Base-by-base conservation (phyloP, 2,797 vertebrate genomes). In the Falco columbarius region DNA sequence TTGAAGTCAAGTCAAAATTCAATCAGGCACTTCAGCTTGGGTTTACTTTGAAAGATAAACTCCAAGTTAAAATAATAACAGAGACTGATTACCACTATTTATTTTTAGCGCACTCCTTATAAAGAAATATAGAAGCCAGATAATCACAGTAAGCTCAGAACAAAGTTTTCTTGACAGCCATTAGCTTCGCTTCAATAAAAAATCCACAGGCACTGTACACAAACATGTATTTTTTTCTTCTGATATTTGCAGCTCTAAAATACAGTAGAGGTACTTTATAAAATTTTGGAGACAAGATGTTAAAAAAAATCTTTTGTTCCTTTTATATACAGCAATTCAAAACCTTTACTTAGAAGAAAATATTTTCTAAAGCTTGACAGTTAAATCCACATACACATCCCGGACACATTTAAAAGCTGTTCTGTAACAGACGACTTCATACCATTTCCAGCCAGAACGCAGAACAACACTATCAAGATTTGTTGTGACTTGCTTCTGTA, bases 401-500 rank as follows among this genome's bases (percentile, higher is more conserved):
- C 0, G 0, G 59, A 42, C 71, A 65, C 51, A 51, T n/a, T 70
- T 19, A 36, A 77, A 94, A 83, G 68, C 46, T 47, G 15, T 40
- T 91, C 71, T 59, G 38, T 19, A 82, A 75, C 34, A 75, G 63
- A 38, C 34, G 11, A 3, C 42, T 81, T 94, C 85, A 34, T 68
- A 68, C n/a, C 42, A 52, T 23, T 81, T 79, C 68, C 61, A 83
- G 75, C 7, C 72, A 87, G 74, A 91, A 88, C 4, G 14, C 68
- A 82, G 56, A 81, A 42, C 76, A 89, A 36, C 15, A 17, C 59
- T 65, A 80, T 32, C 29, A 47, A 89, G 94, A 94, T 96, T 62
- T 97, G 95, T 84, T 93, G 55, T 46, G 85, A 96, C 89, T 94
- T 81, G 91, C 36, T 96, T 70, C 85, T 52, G 44, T 36, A 72